Evolutionary conservation across 2,797 vertebrate genomes (phyloP), one percentile per base, ranked within the genome.

Genomic region (Anomalospiza imberbis): DNA sequence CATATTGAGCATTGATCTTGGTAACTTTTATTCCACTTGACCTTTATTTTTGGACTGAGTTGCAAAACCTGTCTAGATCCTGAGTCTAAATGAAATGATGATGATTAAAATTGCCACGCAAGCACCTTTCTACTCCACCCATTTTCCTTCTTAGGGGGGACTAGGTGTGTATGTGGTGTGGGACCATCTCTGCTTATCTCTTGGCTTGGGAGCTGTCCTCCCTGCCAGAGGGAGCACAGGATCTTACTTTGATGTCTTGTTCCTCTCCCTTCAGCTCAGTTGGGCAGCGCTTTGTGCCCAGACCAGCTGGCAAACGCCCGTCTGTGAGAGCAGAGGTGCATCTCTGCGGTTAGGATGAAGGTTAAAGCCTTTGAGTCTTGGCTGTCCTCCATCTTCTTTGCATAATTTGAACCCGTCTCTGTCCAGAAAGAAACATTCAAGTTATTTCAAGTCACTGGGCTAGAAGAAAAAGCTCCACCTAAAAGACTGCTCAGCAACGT

Each of bases 401-500:
- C 80, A 45, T 86, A 44, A 36, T 62, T 57, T 12, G 57, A 83
- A 20, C 89, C 75, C 2, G 5, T 75, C 54, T 86, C 44, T 73
- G 71, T 68, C 85, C 82, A 62, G 82, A 85, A 62, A 72, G 85
- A 67, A 82, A 2, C 36, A 6, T 25, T 26, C 51, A 47, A 20
- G 79, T 91, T 75, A 12, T 47, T 75, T 89, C 68, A 38, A 42
- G 74, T 75, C 13, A 0, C 57, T 53, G 53, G 80, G 32, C 0
- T 5, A 40, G 84, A 36, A 48, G 48, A 8, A 16, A 13, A 21
- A 32, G 47, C 79, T 89, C 16, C 40, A 4, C 16, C 40, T 51
- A 0, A 4, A 9, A 11, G 62, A 0, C 1, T 6, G 68, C 4
- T 3, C 20, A 45, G 91, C 28, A 63, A 0, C 1, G 3, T 36